Evolutionary conservation across 2,888 invertebrate species (phyloP).

Genomic region (Hirtodrosophila alboralis): DNA sequence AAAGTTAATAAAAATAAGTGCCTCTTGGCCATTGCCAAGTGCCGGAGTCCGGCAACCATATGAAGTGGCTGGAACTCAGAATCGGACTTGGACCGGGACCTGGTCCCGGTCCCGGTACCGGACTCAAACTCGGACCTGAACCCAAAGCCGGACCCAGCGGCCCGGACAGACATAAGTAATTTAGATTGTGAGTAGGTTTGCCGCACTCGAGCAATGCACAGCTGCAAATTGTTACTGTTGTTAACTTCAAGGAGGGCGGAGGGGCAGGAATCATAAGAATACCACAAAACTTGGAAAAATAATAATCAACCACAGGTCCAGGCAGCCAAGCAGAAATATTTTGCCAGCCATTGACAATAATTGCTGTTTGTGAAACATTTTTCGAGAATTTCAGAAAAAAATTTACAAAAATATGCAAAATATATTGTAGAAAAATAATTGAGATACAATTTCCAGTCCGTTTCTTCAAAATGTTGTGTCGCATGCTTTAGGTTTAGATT

Average conservation of each 20-base stretch:
- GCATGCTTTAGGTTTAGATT: constrained; percentile 1
- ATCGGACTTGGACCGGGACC: constrained; percentile 10
- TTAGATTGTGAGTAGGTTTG: constrained; percentile 58
- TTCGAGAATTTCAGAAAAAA: constrained; percentile 19
- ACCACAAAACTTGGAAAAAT: constrained; percentile 50
- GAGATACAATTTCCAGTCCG: constrained; percentile 10
- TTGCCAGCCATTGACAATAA: constrained; percentile 60
- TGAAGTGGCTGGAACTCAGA: constrained; percentile 43
- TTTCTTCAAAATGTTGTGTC: background rate
- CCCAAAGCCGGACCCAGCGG: background rate
- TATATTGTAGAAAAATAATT: constrained; percentile 19
- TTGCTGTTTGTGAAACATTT: constrained; percentile 46
- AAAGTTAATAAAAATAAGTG: constrained; percentile 77
- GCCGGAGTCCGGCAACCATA: constrained; percentile 33
- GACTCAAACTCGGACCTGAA: constrained; percentile 3
- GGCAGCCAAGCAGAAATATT: constrained; percentile 54
- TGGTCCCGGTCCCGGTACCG: background rate
- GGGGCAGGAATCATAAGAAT: constrained; percentile 24
- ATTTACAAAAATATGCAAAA: constrained; percentile 49
- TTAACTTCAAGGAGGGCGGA: constrained; percentile 33
- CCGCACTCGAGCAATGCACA: constrained; percentile 40
- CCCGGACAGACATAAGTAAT: constrained; percentile 58
- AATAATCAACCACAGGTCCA: constrained; percentile 31
- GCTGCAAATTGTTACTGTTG: constrained; percentile 49
- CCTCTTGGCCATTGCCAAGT: constrained; percentile 64